Conservation (phyloP, 2,888 invertebrate genomes). For the Neoscelio sp. region DNA sequence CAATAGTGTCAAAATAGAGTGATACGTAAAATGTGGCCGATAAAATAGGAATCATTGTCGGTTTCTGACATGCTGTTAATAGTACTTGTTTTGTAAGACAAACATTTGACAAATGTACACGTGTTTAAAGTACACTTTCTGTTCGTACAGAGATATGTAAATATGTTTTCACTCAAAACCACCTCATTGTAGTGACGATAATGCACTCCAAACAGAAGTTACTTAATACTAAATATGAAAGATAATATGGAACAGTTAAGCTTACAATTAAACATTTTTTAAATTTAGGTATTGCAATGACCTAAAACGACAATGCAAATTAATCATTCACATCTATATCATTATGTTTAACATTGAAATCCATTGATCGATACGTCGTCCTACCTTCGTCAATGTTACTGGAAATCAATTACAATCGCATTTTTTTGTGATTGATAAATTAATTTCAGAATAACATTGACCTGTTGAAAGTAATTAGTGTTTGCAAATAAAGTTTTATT, state of each 20-base stretch:
- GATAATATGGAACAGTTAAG: slow-evolving; percentile 4
- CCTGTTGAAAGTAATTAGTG: slow-evolving; percentile 28
- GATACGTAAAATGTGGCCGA: too few species aligned
- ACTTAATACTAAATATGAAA: slow-evolving; percentile 11
- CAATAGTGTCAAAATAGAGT: too few species aligned
- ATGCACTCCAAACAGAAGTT: slow-evolving; percentile 26
- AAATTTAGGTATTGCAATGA: slow-evolving; percentile 3
- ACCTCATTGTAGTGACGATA: slow-evolving; percentile 37
- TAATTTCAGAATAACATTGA: slow-evolving; percentile 1
- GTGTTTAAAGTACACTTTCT: slow-evolving; percentile 45
- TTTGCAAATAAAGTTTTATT: slow-evolving; percentile 21
- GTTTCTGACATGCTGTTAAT: too few species aligned
- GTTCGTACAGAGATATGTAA: slow-evolving; percentile 40
- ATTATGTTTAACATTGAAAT: neutral
- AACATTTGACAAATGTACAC: slow-evolving; percentile 21
- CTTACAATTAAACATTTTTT: slow-evolving; percentile 7
- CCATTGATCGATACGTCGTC: neutral
- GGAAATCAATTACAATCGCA: slow-evolving; percentile 5
- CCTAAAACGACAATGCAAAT: too few species aligned
- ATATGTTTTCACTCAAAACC: slow-evolving; percentile 48
- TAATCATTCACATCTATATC: neutral
- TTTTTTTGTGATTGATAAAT: slow-evolving; percentile 3
- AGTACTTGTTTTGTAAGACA: slow-evolving; percentile 8
- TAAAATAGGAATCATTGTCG: too few species aligned
- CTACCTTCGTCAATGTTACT: neutral